Percentiles rank a stretch among this genome's conserved stretches.
phyloP scores from a whole-genome alignment of 1,140 invertebrate genomes.

The Lordiphosa stackelbergi region DNA sequence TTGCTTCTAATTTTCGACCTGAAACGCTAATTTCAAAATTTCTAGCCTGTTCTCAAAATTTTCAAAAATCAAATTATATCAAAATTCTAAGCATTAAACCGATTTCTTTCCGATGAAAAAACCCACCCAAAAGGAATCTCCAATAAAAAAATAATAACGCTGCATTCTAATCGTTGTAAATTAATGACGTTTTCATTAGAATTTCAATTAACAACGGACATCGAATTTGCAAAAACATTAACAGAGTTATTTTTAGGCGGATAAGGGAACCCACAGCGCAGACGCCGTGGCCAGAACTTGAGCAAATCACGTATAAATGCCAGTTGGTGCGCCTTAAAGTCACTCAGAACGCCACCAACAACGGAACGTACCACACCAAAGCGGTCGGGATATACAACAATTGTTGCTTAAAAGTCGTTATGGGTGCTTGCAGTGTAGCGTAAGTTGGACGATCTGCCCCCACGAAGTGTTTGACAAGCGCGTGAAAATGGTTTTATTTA shows the following conservation, averaged over 20 bases:
- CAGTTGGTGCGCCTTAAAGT: not conserved
- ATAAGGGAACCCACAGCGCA: slow-evolving; percentile 22
- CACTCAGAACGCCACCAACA: slow-evolving; percentile 10
- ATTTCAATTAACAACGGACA: slow-evolving; percentile 14
- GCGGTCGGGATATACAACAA: not conserved
- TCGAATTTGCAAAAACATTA: slow-evolving; percentile 1
- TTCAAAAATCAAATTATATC: not conserved
- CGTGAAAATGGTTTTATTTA: not conserved
- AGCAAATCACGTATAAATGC: slow-evolving; percentile 27
- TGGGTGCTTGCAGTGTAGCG: slow-evolving; percentile 1
- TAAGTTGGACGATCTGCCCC: not conserved
- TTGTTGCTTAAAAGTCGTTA: not conserved
- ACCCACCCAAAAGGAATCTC: slow-evolving; percentile 4
- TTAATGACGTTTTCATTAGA: slow-evolving; percentile 16
- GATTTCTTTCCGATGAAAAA: slow-evolving; percentile 1
- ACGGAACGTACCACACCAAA: not conserved
- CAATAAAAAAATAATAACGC: slow-evolving; percentile 20
- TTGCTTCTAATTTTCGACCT: too few species aligned
- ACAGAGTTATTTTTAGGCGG: slow-evolving; percentile 12
- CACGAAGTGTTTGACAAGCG: not conserved
- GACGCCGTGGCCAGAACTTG: slow-evolving; percentile 15
- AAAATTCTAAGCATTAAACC: slow-evolving; percentile 34
- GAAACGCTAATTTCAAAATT: too few species aligned
- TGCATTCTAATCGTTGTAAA: slow-evolving; percentile 25
- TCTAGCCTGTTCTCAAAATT: not conserved